Conservation (phyloP, 2,797 vertebrate species). For the Mus minutoides region DNA sequence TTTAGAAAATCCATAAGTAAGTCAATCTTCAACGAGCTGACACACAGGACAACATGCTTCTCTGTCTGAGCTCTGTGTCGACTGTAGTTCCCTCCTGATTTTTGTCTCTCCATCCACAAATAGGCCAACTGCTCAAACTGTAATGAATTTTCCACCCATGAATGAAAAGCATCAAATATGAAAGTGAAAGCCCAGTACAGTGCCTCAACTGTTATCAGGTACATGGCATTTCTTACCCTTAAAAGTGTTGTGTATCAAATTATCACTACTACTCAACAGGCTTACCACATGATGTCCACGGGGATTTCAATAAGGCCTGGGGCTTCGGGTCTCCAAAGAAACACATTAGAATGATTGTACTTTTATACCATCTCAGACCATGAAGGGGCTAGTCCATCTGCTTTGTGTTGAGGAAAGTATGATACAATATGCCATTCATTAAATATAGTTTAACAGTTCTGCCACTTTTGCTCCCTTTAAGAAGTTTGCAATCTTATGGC, state of each 20-base stretch:
- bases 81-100: constrained; percentile 92
- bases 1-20: constrained; percentile 92
- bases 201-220: neutral
- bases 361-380: neutral
- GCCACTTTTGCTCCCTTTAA: neutral
- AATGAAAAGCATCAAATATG: constrained; percentile 33
- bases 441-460: neutral
- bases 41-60: constrained; percentile 91
- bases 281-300: neutral
- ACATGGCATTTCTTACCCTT: neutral
- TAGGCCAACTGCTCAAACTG: constrained; percentile 92
- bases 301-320: neutral
- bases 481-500: too few species aligned
- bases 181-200: neutral
- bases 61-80: constrained; percentile 91
- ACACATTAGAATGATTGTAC: neutral
- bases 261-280: neutral
- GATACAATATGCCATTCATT: neutral
- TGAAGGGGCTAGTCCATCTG: neutral
- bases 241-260: neutral
- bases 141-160: constrained; percentile 65
- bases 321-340: constrained; percentile 28
- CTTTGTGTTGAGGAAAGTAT: neutral
- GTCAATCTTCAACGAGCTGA: constrained; percentile 92
- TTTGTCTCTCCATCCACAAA: constrained; percentile 93